Evolutionary conservation across 2,797 vertebrate species (phyloP).

Genomic region (Microhierax caerulescens): DNA sequence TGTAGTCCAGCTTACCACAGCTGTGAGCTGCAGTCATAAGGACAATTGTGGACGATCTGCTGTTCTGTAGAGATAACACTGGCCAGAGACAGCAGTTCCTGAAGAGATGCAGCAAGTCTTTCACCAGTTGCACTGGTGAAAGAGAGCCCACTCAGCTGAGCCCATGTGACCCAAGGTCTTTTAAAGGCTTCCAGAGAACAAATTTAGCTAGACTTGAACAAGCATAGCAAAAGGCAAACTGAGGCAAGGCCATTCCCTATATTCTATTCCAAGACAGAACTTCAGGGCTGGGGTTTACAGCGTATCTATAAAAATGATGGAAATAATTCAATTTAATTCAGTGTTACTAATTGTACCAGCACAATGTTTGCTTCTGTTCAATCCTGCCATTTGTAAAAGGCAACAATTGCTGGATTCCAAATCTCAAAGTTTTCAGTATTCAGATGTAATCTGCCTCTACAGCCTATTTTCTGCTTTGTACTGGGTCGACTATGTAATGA

Average conservation of each 20-base stretch:
- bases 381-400: not conserved
- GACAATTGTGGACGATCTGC: not conserved
- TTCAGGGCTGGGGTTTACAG: not conserved
- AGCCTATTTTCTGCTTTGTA: not conserved
- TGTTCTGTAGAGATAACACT: not conserved
- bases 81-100: not conserved
- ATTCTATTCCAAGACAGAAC: not conserved
- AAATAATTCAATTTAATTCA: not conserved
- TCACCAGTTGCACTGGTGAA: not conserved
- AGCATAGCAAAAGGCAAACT: not conserved
- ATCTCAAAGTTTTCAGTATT: not conserved
- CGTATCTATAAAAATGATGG: not conserved
- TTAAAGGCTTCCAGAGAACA: not conserved
- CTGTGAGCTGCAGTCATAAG: not conserved
- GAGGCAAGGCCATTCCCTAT: not conserved
- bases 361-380: not conserved
- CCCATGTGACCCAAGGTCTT: not conserved
- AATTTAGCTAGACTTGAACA: not conserved
- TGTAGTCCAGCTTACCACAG: not conserved
- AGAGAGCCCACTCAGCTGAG: not conserved
- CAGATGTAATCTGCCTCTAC: not conserved
- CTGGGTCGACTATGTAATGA: not conserved
- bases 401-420: not conserved
- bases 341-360: not conserved
- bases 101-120: not conserved